Percentiles rank a stretch among this genome's conserved stretches.
These are phyloP conservation scores for Poecilia gillii DNA, from an alignment of 2,797 vertebrate species.

Conservation along the genomic window DNA sequence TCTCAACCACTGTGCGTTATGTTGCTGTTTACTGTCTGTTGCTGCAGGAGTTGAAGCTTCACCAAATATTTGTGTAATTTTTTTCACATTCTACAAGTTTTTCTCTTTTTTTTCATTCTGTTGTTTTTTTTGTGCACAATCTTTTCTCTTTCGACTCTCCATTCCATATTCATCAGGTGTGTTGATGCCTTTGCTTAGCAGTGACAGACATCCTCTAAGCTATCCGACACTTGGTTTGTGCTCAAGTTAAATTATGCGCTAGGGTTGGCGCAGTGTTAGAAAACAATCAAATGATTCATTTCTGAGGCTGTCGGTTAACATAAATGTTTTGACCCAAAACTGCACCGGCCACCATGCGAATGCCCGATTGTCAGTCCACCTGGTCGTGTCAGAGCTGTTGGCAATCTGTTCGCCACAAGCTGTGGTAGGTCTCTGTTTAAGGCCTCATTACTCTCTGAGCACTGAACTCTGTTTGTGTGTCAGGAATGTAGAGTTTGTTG, in stretches of 20 bases:
- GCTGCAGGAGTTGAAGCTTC: not conserved
- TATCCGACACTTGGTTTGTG: not conserved
- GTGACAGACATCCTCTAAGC: not conserved
- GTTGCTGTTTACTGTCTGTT: not conserved
- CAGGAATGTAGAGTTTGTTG: slow-evolving; percentile 24
- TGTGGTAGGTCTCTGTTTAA: slow-evolving; percentile 1
- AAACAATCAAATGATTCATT: not conserved
- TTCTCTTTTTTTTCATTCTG: not conserved
- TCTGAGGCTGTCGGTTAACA: not conserved
- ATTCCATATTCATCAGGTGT: not conserved
- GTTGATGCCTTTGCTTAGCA: not conserved
- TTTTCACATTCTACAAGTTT: not conserved
- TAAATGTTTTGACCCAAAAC: not conserved
- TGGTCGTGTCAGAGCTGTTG: not conserved
- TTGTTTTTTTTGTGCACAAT: not conserved
- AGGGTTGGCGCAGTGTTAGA: not conserved
- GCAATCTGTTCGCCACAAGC: not conserved
- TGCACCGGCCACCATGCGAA: too few relatives aligned
- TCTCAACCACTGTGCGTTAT: not conserved
- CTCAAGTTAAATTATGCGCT: not conserved
- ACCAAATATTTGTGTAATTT: not conserved
- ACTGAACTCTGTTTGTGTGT: slow-evolving; percentile 9
- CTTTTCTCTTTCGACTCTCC: not conserved
- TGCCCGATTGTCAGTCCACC: too few relatives aligned
- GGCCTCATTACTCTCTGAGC: slow-evolving; percentile 18